Percentiles rank a stretch among this genome's conserved stretches.
phyloP scores from a whole-genome alignment of 1,140 invertebrate species.

The Euborellia annulipes region DNA sequence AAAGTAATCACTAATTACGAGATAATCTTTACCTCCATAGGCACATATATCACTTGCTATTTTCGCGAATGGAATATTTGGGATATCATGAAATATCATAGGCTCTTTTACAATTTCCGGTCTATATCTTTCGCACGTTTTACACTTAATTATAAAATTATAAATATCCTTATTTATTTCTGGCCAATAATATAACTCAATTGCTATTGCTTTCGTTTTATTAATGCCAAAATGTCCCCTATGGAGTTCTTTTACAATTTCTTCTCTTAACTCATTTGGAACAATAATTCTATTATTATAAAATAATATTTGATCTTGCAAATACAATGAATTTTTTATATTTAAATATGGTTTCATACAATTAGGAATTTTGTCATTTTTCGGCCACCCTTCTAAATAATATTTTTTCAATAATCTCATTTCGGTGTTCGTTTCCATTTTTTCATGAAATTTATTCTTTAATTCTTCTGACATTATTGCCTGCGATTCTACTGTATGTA shows the following conservation, averaged over 20 bases:
- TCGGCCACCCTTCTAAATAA: background rate
- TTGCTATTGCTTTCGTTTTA: slow-evolving; percentile 13
- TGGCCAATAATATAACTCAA: slow-evolving; percentile 16
- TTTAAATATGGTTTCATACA: slow-evolving; percentile 1
- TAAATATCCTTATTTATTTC: slow-evolving; percentile 1
- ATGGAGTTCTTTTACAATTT: slow-evolving; percentile 21
- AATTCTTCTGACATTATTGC: too few relatives aligned
- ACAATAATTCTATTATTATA: slow-evolving; percentile 20
- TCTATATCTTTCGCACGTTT: slow-evolving; percentile 9
- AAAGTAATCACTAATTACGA: too few relatives aligned
- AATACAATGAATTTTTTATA: slow-evolving; percentile 12
- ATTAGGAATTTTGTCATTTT: background rate
- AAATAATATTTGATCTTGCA: slow-evolving; percentile 16
- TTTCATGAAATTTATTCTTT: too few relatives aligned
- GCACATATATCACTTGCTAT: slow-evolving; percentile 14
- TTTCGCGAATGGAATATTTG: slow-evolving; percentile 15
- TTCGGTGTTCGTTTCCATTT: too few relatives aligned
- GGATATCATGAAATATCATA: slow-evolving; percentile 14
- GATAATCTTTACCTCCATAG: too few relatives aligned
- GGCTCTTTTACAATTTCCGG: slow-evolving; percentile 13
- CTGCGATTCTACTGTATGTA: background rate
- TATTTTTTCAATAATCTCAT: background rate
- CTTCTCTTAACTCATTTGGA: slow-evolving; percentile 14
- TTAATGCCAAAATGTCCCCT: slow-evolving; percentile 21
- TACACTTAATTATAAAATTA: slow-evolving; percentile 3